Base-by-base conservation (phyloP, 1,140 invertebrate species). In the Colletes gigas region DNA sequence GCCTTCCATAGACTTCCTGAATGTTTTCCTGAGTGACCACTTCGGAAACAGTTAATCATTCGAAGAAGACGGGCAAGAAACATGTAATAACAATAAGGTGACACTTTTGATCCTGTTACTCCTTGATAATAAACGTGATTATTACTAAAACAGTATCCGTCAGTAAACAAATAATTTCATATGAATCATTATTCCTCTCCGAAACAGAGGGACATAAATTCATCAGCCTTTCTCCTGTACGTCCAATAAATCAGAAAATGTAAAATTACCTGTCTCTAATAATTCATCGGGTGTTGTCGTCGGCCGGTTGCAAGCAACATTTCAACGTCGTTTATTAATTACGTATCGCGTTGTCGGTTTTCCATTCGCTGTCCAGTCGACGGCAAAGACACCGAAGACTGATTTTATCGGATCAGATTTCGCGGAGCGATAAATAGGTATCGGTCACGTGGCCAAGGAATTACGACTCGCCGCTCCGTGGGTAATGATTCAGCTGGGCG, bases 381-480 rank as follows among this genome's bases (percentile, higher is more conserved):
- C 73, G 30, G 52, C 69, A 57, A 66, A 78, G 74, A 76, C 41
- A 69, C 62, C n/a, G 19, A 39, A 69, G 70, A 68, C 60, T 21
- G 84, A 86, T 86, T 71, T 85, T 86, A 86, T 85, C 83, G 72
- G 50, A 41, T 55, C 71, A 76, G 84, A 86, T 86, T 62, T 67
- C n/a, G 60, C 57, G 54, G 62, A 52, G 82, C 62, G 84, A 86
- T 86, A 86, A 59, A 70, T 9, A 69, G 57, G 60, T 85, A 82
- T 83, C 66, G 65, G 78, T 87, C 90, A 88, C 88, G 85, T 89
- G 89, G 82, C 84, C 59, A n/a, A 83, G 85, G 81, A 89, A 89
- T 90, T 90, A 90, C 87, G 85, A 88, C 84, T 85, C 77, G 86
- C 83, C 88, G 81, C 74, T 83, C 44, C 30, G 73, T 60, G 72